phyloP scores from a whole-genome alignment of 2,113 vertebrate genomes.

The Eulemur macaco region DNA sequence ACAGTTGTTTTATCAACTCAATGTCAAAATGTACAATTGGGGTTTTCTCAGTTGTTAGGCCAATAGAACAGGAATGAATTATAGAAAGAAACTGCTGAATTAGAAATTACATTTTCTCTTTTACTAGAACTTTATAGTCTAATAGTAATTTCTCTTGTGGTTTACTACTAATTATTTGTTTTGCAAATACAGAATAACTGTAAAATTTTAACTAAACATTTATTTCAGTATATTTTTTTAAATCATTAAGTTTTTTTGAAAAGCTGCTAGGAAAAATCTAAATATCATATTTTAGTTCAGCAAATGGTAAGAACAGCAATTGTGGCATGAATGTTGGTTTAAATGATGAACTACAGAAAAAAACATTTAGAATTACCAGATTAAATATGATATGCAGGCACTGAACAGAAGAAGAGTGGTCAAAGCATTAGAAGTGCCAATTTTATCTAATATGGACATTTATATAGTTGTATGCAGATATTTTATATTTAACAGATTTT shows the following conservation, averaged over 20 bases:
- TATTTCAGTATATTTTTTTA: background rate
- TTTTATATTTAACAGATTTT: slow-evolving; percentile 45
- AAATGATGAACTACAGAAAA: background rate
- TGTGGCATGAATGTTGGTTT: slow-evolving; percentile 4
- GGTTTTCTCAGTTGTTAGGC: background rate
- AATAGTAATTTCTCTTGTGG: background rate
- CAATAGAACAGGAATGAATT: background rate
- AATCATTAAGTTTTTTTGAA: background rate
- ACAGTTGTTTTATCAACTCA: background rate
- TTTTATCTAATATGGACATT: background rate
- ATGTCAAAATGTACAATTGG: background rate
- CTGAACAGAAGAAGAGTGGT: background rate
- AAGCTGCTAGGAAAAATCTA: slow-evolving; percentile 46
- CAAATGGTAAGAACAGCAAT: slow-evolving; percentile 24
- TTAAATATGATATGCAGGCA: background rate
- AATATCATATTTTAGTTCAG: slow-evolving; percentile 15
- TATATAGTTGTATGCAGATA: background rate
- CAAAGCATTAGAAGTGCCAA: background rate
- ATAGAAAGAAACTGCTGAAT: background rate
- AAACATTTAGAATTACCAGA: background rate
- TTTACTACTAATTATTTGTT: slow-evolving; percentile 26
- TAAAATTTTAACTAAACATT: slow-evolving; percentile 43
- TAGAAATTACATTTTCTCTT: background rate
- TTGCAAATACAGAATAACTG: background rate
- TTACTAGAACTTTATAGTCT: background rate